Evolutionary conservation across 1,140 invertebrate genomes (phyloP), one percentile per base, ranked within the genome.

Genomic region (Drosophila suzukii): DNA sequence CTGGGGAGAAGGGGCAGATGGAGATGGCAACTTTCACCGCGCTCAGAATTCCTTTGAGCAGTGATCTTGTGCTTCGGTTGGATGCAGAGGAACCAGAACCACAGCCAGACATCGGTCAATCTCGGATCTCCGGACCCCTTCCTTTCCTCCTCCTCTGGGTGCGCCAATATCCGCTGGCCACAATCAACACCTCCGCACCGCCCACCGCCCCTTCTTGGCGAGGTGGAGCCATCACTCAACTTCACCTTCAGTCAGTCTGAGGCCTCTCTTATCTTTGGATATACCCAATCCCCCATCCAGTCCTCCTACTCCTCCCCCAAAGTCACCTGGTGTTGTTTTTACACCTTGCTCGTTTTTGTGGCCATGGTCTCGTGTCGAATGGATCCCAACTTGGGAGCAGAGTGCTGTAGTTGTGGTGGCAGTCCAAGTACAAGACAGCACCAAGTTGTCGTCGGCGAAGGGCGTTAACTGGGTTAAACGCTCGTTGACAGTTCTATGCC

Each of bases 381-480:
- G 59, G 55, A 78, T 75, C 82, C 72, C 61, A 62, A 81, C 62
- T 61, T 55, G 43, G 43, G 60, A 41, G 55, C 55, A 41, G 63
- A 57, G 34, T 41, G 32, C 47, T 36, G 72, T 47, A 51, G n/a
- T 34, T 34, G 32, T 8, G 8, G 32, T 51, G 13, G 30, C 49
- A 51, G 6, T 60, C 20, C 50, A 46, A 36, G 39, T 15, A 36
- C 17, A 56, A 71, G 47, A 8, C 38, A 13, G 32, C 32, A 34
- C 32, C 32, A 51, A 34, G 62, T 63, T 68, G 67, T 74, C 78
- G 75, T 67, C 65, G 78, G 68, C 34, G 81, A 78, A 88, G 83
- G 83, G 83, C 83, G 79, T 77, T 88, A 88, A 88, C 83, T 88
- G 83, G 83, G 83, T 88, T 88, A 88, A 88, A 83, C 61, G 76